Conservation (phyloP, 2,888 invertebrate species). For the Rhagium mordax region DNA sequence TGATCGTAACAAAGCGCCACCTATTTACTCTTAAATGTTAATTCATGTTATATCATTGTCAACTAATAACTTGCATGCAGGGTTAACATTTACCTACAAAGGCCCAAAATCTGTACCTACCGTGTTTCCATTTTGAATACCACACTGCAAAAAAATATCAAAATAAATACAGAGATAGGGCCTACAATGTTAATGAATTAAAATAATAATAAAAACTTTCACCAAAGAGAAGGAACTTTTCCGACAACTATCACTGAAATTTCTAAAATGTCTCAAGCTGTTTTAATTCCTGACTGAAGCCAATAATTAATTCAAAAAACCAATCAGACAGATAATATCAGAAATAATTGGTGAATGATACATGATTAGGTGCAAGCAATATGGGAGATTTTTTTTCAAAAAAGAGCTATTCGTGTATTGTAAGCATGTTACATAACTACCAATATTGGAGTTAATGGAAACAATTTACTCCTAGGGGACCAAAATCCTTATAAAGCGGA, state of each 20-base stretch:
- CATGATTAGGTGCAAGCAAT: conserved; percentile 51
- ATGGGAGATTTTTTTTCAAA: conserved; percentile 11
- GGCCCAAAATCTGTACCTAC: conserved; percentile 30
- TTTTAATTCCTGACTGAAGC: conserved; percentile 50
- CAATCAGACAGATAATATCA: conserved; percentile 63
- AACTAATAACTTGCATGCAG: conserved; percentile 28
- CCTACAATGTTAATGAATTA: conserved; percentile 26
- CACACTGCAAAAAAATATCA: conserved; percentile 18
- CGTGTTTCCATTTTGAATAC: conserved; percentile 10
- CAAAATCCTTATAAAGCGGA: background rate
- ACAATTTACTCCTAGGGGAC: background rate
- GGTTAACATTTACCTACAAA: conserved; percentile 21
- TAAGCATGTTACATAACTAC: conserved; percentile 11
- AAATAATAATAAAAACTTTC: conserved; percentile 29
- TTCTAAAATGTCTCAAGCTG: conserved; percentile 15
- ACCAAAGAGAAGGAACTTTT: conserved; percentile 35
- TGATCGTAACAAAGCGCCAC: background rate
- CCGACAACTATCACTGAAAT: conserved; percentile 20
- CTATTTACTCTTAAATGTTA: conserved; percentile 11
- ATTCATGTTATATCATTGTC: conserved; percentile 12
- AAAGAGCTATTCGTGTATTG: background rate
- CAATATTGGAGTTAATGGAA: background rate
- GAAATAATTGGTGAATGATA: conserved; percentile 45
- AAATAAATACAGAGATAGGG: conserved; percentile 26
- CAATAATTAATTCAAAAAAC: conserved; percentile 40